Percentiles rank a stretch among this genome's conserved stretches.
phyloP scores from a whole-genome alignment of 1,140 invertebrate species.

The Aethina tumida region DNA sequence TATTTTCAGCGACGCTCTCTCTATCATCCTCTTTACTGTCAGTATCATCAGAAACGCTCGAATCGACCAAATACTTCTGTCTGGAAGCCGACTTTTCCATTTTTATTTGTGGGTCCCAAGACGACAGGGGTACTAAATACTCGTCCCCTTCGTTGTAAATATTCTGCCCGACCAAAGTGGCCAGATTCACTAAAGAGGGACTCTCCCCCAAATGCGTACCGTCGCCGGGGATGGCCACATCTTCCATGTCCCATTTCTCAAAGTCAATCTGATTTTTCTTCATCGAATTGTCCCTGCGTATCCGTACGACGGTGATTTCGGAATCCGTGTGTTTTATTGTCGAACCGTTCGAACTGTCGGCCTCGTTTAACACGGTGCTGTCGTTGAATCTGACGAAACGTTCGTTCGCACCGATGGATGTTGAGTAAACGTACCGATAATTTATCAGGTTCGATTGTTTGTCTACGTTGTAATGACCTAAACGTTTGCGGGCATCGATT shows the following conservation, averaged over 20 bases:
- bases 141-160: slow-evolving; percentile 19
- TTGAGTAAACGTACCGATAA: slow-evolving; percentile 20
- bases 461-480: slow-evolving; percentile 28
- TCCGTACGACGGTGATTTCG: slow-evolving; percentile 30
- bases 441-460: slow-evolving; percentile 16
- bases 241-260: slow-evolving; percentile 33
- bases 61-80: slow-evolving; percentile 13
- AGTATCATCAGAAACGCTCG: slow-evolving; percentile 8
- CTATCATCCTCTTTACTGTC: not conserved
- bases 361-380: slow-evolving; percentile 18
- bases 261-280: slow-evolving; percentile 20
- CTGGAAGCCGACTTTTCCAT: slow-evolving; percentile 9
- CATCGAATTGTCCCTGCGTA: slow-evolving; percentile 22
- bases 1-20: not conserved
- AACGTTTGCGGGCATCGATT: slow-evolving; percentile 28
- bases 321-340: slow-evolving; percentile 29
- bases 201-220: slow-evolving; percentile 31
- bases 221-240: slow-evolving; percentile 30
- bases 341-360: slow-evolving; percentile 14
- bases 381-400: slow-evolving; percentile 20
- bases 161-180: slow-evolving; percentile 26
- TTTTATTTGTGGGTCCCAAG: slow-evolving; percentile 28
- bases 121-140: slow-evolving; percentile 31
- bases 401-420: slow-evolving; percentile 3
- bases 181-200: slow-evolving; percentile 32